Evolutionary conservation across 2,797 vertebrate species (phyloP).

Genomic region (Selene dorsalis): DNA sequence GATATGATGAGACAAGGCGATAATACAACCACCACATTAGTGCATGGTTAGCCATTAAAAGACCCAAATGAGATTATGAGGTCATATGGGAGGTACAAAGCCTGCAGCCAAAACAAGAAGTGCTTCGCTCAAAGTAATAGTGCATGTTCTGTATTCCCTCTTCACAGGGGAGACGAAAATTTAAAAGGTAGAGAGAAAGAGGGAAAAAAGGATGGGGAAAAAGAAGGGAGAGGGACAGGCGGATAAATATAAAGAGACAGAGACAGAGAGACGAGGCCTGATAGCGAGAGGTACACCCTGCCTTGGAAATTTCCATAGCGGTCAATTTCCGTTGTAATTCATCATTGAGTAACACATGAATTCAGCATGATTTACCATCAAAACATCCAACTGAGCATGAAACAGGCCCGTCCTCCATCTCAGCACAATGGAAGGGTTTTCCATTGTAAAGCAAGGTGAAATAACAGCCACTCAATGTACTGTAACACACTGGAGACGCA

Average conservation of each 20-base stretch:
- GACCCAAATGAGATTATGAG: constrained; percentile 75
- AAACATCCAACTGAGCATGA: constrained; percentile 78
- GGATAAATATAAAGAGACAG: constrained; percentile 34
- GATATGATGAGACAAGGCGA: constrained; percentile 73
- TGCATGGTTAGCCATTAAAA: constrained; percentile 69
- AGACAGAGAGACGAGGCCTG: constrained; percentile 14
- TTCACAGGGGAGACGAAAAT: constrained; percentile 6
- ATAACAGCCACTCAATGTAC: constrained; percentile 67
- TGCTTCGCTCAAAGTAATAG: constrained; percentile 47
- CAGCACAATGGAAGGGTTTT: constrained; percentile 57
- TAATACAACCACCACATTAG: constrained; percentile 75
- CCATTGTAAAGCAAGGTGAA: constrained; percentile 70
- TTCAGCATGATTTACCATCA: constrained; percentile 75
- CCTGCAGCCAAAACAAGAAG: constrained; percentile 65
- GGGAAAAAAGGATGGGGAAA: constrained; percentile 15
- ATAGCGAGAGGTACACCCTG: constrained; percentile 41
- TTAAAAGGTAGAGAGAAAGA: constrained; percentile 25
- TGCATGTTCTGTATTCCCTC: constrained; percentile 38
- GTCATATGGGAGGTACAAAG: constrained; percentile 68
- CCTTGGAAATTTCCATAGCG: constrained; percentile 61
- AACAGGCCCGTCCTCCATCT: constrained; percentile 67
- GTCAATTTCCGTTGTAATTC: constrained; percentile 58
- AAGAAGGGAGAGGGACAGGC: constrained; percentile 7
- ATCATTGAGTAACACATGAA: constrained; percentile 70
- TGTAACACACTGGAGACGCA: constrained; percentile 67